These are phyloP conservation scores for Olivierus martensii DNA, from an alignment of 1,140 invertebrate species.

Conservation along the genomic window DNA sequence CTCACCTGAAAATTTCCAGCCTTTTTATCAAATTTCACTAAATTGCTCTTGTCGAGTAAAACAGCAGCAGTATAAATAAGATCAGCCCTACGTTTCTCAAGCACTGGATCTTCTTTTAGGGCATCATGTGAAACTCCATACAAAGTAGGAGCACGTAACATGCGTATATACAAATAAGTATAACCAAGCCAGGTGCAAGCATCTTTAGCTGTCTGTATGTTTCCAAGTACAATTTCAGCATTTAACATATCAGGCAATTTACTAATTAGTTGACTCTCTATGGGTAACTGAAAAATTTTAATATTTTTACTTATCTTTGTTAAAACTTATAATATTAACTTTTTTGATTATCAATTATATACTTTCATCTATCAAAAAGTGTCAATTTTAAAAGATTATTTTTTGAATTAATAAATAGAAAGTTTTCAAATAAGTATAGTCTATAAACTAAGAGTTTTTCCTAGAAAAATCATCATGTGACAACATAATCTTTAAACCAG, in stretches of 20 bases:
- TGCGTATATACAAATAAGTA: slow-evolving; percentile 88
- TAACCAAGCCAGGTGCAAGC: slow-evolving; percentile 94
- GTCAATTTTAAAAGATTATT: too few species aligned
- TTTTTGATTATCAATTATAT: too few species aligned
- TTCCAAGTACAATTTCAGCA: slow-evolving; percentile 93
- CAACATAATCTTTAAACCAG: too few species aligned
- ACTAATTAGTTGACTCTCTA: slow-evolving; percentile 44
- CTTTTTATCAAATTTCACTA: slow-evolving; percentile 93
- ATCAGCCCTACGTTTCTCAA: slow-evolving; percentile 85
- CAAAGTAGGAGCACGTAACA: slow-evolving; percentile 66
- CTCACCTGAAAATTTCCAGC: slow-evolving; percentile 69
- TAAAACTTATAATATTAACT: too few species aligned
- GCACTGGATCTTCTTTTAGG: slow-evolving; percentile 55
- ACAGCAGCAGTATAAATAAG: slow-evolving; percentile 90
- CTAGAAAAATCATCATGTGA: too few species aligned
- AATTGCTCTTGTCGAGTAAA: slow-evolving; percentile 76
- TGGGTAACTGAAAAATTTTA: slow-evolving; percentile 30
- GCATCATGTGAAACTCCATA: slow-evolving; percentile 80
- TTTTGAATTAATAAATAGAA: too few species aligned
- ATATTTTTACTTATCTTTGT: too few species aligned
- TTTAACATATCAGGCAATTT: slow-evolving; percentile 90
- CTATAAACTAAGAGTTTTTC: too few species aligned
- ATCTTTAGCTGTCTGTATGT: slow-evolving; percentile 86
- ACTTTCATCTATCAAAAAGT: too few species aligned
- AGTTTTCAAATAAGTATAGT: too few species aligned